Evolutionary conservation across 23 tunicate species (phyloP).

Genomic region (Halocynthia roretzi): DNA sequence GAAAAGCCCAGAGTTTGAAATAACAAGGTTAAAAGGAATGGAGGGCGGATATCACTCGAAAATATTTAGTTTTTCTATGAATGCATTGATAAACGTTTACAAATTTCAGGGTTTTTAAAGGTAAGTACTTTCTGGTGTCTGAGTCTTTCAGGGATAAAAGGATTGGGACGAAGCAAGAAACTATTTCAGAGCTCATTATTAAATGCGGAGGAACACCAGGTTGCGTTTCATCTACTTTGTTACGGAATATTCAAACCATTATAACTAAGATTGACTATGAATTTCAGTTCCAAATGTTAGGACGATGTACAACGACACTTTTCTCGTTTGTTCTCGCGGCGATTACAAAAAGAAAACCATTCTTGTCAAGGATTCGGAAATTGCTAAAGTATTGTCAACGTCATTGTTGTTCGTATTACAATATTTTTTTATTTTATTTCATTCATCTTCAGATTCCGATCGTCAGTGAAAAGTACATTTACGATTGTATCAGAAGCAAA

Average conservation of each 20-base stretch:
- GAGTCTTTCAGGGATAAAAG: conserved; percentile 13
- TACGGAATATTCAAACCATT: no score
- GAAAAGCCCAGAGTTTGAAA: background rate
- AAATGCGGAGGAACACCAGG: conserved; percentile 32
- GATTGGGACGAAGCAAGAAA: conserved; percentile 16
- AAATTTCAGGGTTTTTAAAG: conserved; percentile 13
- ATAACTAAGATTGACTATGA: background rate
- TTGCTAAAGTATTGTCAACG: conserved; percentile 3
- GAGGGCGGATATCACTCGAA: background rate
- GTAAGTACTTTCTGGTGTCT: conserved; percentile 19
- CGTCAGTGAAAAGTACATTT: conserved; percentile 6
- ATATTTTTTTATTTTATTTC: background rate
- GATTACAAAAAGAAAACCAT: conserved; percentile 23
- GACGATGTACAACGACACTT: conserved; percentile 11
- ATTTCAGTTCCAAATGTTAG: conserved; percentile 20
- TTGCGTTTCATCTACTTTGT: background rate
- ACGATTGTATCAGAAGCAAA: conserved; percentile 1
- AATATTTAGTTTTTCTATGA: background rate
- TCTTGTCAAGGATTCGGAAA: conserved; percentile 13
- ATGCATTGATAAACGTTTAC: background rate
- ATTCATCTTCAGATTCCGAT: conserved; percentile 13
- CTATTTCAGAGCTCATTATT: conserved; percentile 19
- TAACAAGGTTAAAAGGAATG: conserved; percentile 1
- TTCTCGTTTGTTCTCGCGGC: background rate
- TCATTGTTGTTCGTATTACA: background rate